Base-by-base conservation (phyloP, 2,888 invertebrate genomes). In the Plagodis dolabraria region DNA sequence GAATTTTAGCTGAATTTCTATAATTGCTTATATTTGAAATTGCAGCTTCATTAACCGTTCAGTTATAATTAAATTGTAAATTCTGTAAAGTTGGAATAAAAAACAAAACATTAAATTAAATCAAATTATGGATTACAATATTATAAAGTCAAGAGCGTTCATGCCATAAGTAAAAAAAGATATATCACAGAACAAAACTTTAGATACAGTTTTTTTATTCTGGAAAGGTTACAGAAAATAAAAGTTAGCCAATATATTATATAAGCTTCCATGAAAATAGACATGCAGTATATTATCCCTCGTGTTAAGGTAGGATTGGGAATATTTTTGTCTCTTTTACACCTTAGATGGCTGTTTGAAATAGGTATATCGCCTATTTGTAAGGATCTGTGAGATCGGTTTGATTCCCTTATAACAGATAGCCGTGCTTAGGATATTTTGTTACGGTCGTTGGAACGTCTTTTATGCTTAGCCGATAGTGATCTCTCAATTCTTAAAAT, bases 161-260 rank as follows among this genome's bases (percentile, higher is more conserved):
- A n/a, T n/a, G n/a, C 22, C 22, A 22, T 22, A 22, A 22, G 22
- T 2, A 22, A 22, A 2, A 22, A 22, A 22, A 22, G 4, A n/a
- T n/a, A n/a, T n/a, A n/a, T n/a, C n/a, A n/a, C n/a, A n/a, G n/a
- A n/a, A n/a, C n/a, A n/a, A n/a, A n/a, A n/a, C n/a, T n/a, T n/a
- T n/a, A n/a, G n/a, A n/a, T n/a, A n/a, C n/a, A n/a, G n/a, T n/a
- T 22, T 22, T 22, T 22, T 22, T 22, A 22, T 22, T 22, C 22
- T 22, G 22, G 22, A 1, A n/a, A 80, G 83, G 86, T 83, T 78
- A 81, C 85, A 80, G 79, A 73, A 60, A 79, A 75, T 80, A 81
- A 82, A 22, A 22, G 83, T 79, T 84, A 85, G 78, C 79, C 75
- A 81, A 89, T 89, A 92, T 88, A 91, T 92, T 86, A 22, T 22